These are phyloP conservation scores for Nanorana parkeri DNA, from an alignment of 2,113 vertebrate genomes.

Conservation along the genomic window DNA sequence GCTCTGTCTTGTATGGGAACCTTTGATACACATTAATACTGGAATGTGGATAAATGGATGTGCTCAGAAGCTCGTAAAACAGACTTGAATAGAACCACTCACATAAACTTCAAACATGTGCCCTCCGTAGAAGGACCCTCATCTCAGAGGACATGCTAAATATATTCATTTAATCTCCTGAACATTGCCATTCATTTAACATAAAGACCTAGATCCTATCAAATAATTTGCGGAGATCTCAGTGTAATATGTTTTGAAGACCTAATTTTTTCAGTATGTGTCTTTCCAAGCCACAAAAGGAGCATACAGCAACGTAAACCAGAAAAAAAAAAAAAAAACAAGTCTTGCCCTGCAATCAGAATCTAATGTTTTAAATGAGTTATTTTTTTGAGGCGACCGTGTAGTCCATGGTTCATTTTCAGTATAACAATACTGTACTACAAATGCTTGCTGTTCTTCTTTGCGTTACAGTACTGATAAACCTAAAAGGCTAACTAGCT, in stretches of 20 bases:
- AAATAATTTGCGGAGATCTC: conserved; percentile 8
- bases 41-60: conserved; percentile 7
- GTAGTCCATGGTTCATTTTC: neutral
- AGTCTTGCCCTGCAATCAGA: neutral
- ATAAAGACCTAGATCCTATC: neutral
- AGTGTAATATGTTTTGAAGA: conserved; percentile 8
- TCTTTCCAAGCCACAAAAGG: neutral
- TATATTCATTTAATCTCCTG: neutral
- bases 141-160: neutral
- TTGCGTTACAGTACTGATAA: too few relatives aligned
- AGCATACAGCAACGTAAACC: neutral
- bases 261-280: conserved; percentile 11
- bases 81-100: conserved; percentile 3
- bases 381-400: neutral
- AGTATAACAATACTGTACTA: neutral
- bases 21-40: neutral
- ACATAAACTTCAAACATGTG: neutral
- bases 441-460: too few relatives aligned
- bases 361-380: neutral
- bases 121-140: neutral
- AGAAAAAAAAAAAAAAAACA: neutral
- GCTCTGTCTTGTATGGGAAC: neutral
- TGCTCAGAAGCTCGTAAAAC: neutral
- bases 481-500: too few relatives aligned
- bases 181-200: conserved; percentile 10